Evolutionary conservation across 2,888 invertebrate species (phyloP).

Genomic region (Pimpla rufipes): DNA sequence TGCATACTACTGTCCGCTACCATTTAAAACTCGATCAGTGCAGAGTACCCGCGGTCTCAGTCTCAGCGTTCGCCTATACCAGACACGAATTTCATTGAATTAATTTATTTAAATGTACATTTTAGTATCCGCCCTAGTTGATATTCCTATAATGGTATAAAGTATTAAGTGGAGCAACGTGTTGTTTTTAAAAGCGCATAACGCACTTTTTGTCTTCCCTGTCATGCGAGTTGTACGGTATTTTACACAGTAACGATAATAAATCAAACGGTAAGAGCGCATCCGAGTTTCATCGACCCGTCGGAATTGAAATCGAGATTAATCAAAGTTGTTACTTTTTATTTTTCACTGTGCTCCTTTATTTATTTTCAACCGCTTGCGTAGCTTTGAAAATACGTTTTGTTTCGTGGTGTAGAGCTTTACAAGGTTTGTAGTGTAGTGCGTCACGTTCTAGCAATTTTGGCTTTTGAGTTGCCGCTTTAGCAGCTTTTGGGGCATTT

Average conservation of each 20-base stretch:
- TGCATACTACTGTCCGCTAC: background rate
- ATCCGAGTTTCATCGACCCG: background rate
- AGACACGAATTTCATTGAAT: conserved; percentile 16
- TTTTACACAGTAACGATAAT: conserved; percentile 32
- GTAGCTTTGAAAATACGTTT: background rate
- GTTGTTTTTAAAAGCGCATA: conserved; percentile 20
- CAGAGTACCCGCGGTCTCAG: conserved; percentile 4
- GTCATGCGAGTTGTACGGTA: conserved; percentile 23
- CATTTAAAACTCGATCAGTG: background rate
- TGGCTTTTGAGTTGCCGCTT: too few relatives aligned
- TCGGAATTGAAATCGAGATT: background rate
- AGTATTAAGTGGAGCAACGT: conserved; percentile 11
- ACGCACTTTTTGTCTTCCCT: conserved; percentile 21
- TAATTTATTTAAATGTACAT: conserved; percentile 39
- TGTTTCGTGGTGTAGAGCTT: background rate
- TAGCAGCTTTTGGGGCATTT: too few relatives aligned
- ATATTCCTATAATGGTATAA: conserved; percentile 14
- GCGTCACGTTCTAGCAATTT: too few relatives aligned
- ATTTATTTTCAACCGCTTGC: background rate
- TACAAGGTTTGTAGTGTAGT: background rate
- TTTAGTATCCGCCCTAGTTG: conserved; percentile 20
- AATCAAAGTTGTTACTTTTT: background rate
- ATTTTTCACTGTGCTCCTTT: background rate
- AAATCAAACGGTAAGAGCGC: conserved; percentile 14
- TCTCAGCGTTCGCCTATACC: conserved; percentile 13